A percentile compares a stretch with the other conserved stretches of the same genome.
Conservation (phyloP, 2,888 invertebrate genomes). For the Cremastinae sp. region DNA sequence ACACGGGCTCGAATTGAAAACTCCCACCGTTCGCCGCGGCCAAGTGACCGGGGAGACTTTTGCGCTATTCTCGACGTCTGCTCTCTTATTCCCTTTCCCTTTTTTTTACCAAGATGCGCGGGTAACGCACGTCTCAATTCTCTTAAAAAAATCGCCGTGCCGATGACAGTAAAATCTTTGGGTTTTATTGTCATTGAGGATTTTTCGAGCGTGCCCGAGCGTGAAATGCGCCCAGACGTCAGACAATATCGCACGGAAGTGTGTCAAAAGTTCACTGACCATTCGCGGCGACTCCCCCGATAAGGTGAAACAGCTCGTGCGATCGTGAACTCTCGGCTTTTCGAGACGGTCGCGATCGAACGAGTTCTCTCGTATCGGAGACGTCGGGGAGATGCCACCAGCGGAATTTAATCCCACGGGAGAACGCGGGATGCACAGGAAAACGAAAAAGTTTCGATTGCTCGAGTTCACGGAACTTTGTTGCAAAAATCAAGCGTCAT, state of each 20-base stretch:
- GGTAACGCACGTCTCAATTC: too few species aligned
- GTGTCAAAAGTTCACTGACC: conserved; percentile 63
- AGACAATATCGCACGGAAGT: conserved; percentile 38
- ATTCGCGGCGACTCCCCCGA: conserved; percentile 5
- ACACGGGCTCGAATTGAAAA: conserved; percentile 36
- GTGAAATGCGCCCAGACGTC: not conserved
- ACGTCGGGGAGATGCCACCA: conserved; percentile 29
- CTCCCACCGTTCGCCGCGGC: conserved; percentile 36
- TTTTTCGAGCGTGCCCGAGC: too few species aligned
- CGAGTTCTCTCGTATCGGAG: conserved; percentile 34
- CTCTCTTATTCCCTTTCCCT: too few species aligned
- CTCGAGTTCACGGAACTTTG: conserved; percentile 41
- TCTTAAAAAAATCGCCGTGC: too few species aligned
- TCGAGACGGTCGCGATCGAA: conserved; percentile 26
- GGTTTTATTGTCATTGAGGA: too few species aligned
- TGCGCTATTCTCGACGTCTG: conserved; percentile 17
- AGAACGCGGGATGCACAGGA: not conserved
- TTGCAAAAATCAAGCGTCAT: conserved; percentile 45
- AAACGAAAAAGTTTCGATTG: conserved; percentile 9
- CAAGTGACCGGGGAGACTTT: conserved; percentile 30
- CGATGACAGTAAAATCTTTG: too few species aligned
- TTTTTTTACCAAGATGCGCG: too few species aligned
- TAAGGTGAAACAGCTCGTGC: conserved; percentile 16
- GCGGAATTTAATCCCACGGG: conserved; percentile 10
- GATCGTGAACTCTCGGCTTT: conserved; percentile 38